Evolutionary conservation across 2,888 invertebrate genomes (phyloP).

Genomic region (Melieria picta): DNA sequence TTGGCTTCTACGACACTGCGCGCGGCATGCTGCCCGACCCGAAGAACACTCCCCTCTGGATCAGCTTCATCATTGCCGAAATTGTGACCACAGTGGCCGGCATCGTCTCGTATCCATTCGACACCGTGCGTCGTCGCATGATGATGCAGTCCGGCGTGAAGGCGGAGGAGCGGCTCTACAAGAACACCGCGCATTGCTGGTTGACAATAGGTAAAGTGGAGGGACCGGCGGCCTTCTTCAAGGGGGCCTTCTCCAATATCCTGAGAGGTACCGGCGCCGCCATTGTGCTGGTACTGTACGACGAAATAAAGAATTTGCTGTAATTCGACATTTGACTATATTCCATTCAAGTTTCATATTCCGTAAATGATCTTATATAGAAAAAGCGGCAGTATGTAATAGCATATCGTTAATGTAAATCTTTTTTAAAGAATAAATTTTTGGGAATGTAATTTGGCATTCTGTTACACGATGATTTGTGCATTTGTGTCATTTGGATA

Average conservation of each 20-base stretch:
- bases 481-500: no score
- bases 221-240: slow-evolving; percentile 87
- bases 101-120: slow-evolving; percentile 92
- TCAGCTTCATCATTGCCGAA: slow-evolving; percentile 45
- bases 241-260: slow-evolving; percentile 92
- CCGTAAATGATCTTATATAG: no score
- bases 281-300: slow-evolving; percentile 88
- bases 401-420: no score
- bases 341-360: no score
- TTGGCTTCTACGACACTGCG: slow-evolving; percentile 92
- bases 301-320: slow-evolving; percentile 78
- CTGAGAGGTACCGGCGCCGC: slow-evolving; percentile 92
- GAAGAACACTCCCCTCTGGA: slow-evolving; percentile 39
- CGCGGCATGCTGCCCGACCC: slow-evolving; percentile 84
- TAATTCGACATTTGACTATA: slow-evolving; percentile 28
- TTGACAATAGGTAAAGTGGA: slow-evolving; percentile 81
- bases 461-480: no score
- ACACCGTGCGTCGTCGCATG: slow-evolving; percentile 92
- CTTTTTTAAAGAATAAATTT: no score
- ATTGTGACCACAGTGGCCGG: slow-evolving; percentile 83
- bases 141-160: slow-evolving; percentile 95
- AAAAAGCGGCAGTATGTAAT: no score
- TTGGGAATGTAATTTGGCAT: no score
- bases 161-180: slow-evolving; percentile 82
- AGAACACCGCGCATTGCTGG: slow-evolving; percentile 90